These are phyloP conservation scores for Drosophila pachea DNA, from an alignment of 1,140 invertebrate species.

Conservation along the genomic window DNA sequence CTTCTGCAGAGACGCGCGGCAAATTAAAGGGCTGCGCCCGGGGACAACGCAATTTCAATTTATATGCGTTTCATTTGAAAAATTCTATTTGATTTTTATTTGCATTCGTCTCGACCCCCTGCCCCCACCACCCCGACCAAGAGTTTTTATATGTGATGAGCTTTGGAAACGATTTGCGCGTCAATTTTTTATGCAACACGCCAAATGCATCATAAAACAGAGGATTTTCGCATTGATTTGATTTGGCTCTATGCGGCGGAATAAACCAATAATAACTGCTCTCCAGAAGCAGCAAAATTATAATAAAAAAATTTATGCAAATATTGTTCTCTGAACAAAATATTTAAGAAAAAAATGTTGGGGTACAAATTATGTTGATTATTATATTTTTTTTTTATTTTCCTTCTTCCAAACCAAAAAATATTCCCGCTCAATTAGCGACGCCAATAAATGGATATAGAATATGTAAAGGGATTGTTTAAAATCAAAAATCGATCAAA, in stretches of 20 bases:
- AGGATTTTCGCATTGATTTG: conserved; percentile 60
- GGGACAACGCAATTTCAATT: conserved; percentile 40
- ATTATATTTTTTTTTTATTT: no score
- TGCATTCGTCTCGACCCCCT: conserved; percentile 23
- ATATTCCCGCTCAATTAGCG: no score
- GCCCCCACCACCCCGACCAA: no score
- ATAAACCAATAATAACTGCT: conserved; percentile 39
- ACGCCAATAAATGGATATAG: no score
- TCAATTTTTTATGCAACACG: conserved; percentile 29
- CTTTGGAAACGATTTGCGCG: conserved; percentile 39
- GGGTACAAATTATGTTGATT: no score
- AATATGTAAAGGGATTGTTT: no score
- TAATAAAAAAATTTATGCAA: no score
- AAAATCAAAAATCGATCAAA: no score
- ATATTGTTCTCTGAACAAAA: no score
- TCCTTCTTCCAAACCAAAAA: no score
- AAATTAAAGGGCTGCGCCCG: conserved; percentile 23
- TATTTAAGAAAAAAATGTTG: no score
- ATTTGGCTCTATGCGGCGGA: conserved; percentile 36
- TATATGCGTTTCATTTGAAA: conserved; percentile 53
- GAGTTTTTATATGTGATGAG: conserved; percentile 41
- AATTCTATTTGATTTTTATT: conserved; percentile 63
- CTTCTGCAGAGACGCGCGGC: conserved; percentile 4
- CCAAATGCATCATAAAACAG: conserved; percentile 43
- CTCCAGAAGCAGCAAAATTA: background rate